These are phyloP conservation scores for Drosophila grimshawi DNA, from an alignment of 1,140 invertebrate genomes.

Conservation along the genomic window DNA sequence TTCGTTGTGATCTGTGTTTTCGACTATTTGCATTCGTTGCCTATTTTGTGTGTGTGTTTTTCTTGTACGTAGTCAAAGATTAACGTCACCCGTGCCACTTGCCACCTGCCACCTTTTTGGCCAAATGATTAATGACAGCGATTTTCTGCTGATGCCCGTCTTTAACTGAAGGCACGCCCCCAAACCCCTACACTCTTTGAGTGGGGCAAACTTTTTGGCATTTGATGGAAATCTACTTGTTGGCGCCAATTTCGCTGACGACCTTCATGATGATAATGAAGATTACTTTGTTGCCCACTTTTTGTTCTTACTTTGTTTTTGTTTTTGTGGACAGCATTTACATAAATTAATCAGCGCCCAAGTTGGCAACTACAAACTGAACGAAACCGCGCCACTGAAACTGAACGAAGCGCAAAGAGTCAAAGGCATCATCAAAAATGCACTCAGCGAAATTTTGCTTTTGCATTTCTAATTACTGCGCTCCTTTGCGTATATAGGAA, in stretches of 20 bases:
- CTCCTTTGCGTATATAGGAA: constrained; percentile 28
- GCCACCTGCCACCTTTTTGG: constrained; percentile 58
- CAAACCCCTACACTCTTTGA: background rate
- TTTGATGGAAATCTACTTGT: constrained; percentile 72
- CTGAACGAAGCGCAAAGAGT: background rate
- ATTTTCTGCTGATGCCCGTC: constrained; percentile 48
- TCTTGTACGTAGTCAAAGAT: constrained; percentile 51
- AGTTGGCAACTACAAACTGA: constrained; percentile 20
- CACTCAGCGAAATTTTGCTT: constrained; percentile 31
- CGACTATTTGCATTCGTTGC: background rate
- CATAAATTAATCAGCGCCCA: constrained; percentile 57
- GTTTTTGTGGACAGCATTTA: constrained; percentile 35
- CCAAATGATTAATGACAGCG: constrained; percentile 79
- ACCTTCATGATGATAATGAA: constrained; percentile 28
- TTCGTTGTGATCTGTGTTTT: background rate
- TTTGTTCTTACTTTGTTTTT: constrained; percentile 5
- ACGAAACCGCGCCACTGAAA: constrained; percentile 2
- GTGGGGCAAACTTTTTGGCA: constrained; percentile 20
- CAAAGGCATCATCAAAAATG: constrained; percentile 31
- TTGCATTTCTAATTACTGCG: constrained; percentile 45
- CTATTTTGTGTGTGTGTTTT: background rate
- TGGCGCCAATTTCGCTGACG: constrained; percentile 60
- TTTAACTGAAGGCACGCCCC: background rate
- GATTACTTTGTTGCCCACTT: constrained; percentile 53
- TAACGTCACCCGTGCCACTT: constrained; percentile 65